A percentile compares a stretch with the other conserved stretches of the same genome.
These are phyloP conservation scores for Heteromormyrus szaboi DNA, from an alignment of 2,797 vertebrate genomes.

Conservation along the genomic window DNA sequence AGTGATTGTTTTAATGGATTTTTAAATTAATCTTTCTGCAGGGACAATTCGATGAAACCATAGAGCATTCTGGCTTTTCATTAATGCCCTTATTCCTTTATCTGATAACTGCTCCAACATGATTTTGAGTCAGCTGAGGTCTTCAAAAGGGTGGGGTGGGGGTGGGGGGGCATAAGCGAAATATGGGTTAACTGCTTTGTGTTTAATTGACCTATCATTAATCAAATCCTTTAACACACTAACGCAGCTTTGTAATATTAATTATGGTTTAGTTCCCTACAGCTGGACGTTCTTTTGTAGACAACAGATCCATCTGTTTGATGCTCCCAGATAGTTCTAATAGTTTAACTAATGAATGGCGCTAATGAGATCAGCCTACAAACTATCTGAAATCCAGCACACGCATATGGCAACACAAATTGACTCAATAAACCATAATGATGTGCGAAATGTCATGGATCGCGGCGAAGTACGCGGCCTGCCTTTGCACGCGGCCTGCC, in stretches of 20 bases:
- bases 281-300: constrained; percentile 7
- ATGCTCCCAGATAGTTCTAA: constrained; percentile 16
- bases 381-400: constrained; percentile 20
- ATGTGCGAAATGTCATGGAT: constrained; percentile 26
- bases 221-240: constrained; percentile 14
- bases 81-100: background rate
- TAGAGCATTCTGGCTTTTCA: background rate
- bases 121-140: background rate
- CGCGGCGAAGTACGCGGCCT: constrained; percentile 18
- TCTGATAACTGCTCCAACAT: constrained; percentile 12
- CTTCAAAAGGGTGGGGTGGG: background rate
- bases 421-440: constrained; percentile 37
- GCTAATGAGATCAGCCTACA: constrained; percentile 20
- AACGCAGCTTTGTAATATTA: constrained; percentile 7
- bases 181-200: background rate
- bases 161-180: background rate
- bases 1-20: constrained; percentile 11
- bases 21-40: constrained; percentile 11
- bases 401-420: constrained; percentile 37
- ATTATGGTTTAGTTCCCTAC: background rate
- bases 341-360: constrained; percentile 27
- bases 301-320: constrained; percentile 13
- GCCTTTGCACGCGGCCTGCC: background rate
- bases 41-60: constrained; percentile 2
- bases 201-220: background rate